Percentiles rank a stretch among this genome's conserved stretches.
Conservation (phyloP, 2,888 invertebrate species). For the Harpalus rufipes region DNA sequence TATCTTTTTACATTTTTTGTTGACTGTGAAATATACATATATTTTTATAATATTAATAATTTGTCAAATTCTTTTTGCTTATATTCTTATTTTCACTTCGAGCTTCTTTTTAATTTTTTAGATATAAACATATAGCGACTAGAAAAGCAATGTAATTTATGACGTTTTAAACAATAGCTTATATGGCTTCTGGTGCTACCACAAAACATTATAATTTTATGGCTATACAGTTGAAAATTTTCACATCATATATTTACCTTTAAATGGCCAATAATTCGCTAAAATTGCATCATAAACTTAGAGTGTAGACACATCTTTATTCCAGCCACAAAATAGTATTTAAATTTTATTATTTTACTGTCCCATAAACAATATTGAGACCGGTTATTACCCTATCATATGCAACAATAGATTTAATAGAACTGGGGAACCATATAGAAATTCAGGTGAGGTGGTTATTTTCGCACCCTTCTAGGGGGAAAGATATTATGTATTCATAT, state of each 20-base stretch:
- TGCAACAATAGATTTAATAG: slow-evolving; percentile 36
- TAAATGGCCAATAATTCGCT: slow-evolving; percentile 55
- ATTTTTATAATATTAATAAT: too few relatives aligned
- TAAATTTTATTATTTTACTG: slow-evolving; percentile 51
- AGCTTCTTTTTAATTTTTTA: background rate
- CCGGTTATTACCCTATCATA: slow-evolving; percentile 24
- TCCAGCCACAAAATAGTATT: slow-evolving; percentile 52
- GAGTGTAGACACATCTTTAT: slow-evolving; percentile 61
- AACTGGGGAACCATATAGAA: background rate
- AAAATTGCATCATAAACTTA: slow-evolving; percentile 53
- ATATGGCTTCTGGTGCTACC: slow-evolving; percentile 20
- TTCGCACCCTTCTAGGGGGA: slow-evolving; percentile 3
- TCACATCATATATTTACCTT: slow-evolving; percentile 58
- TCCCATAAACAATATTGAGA: slow-evolving; percentile 44
- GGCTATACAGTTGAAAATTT: slow-evolving; percentile 32
- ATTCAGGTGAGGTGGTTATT: slow-evolving; percentile 18
- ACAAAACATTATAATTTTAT: slow-evolving; percentile 50
- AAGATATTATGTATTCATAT: slow-evolving; percentile 21
- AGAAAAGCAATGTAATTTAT: slow-evolving; percentile 26
- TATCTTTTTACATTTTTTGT: too few relatives aligned
- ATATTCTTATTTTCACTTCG: background rate
- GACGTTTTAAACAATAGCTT: slow-evolving; percentile 16
- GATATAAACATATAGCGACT: background rate
- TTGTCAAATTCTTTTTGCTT: background rate
- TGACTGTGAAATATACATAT: too few relatives aligned